phyloP scores from a whole-genome alignment of 1,140 invertebrate genomes.

The Atopsyche davidsoni region DNA sequence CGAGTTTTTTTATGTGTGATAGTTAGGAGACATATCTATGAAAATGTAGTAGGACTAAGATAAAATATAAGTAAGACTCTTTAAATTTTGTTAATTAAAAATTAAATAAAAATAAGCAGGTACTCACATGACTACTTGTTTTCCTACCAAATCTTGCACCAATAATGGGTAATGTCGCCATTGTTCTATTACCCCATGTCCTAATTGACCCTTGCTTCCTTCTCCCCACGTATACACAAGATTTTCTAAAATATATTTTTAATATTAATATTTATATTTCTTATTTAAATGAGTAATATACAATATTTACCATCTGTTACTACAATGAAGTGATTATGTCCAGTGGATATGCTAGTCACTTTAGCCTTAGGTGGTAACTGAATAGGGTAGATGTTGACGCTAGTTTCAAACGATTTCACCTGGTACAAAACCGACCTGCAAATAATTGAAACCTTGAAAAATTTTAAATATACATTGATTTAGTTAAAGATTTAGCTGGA shows the following conservation, averaged over 20 bases:
- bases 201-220: slow-evolving; percentile 62
- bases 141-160: slow-evolving; percentile 55
- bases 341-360: slow-evolving; percentile 54
- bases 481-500: slow-evolving; percentile 2
- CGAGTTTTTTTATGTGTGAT: too few relatives aligned
- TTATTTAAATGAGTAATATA: not conserved
- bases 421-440: slow-evolving; percentile 54
- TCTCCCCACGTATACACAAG: slow-evolving; percentile 69
- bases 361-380: slow-evolving; percentile 49
- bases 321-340: slow-evolving; percentile 62
- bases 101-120: too few relatives aligned
- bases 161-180: slow-evolving; percentile 51
- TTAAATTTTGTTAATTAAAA: too few relatives aligned
- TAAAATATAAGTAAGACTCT: too few relatives aligned
- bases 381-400: slow-evolving; percentile 50
- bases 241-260: slow-evolving; percentile 31
- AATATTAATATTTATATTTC: not conserved
- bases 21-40: too few relatives aligned
- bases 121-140: slow-evolving; percentile 54
- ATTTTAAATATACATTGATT: slow-evolving; percentile 9
- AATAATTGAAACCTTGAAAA: slow-evolving; percentile 31
- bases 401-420: slow-evolving; percentile 49
- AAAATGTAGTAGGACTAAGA: too few relatives aligned
- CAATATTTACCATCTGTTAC: slow-evolving; percentile 50
- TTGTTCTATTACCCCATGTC: slow-evolving; percentile 52